Evolutionary conservation across 2,113 vertebrate species (phyloP), one percentile per base, ranked within the genome.

Genomic region (Trinectes maculatus): DNA sequence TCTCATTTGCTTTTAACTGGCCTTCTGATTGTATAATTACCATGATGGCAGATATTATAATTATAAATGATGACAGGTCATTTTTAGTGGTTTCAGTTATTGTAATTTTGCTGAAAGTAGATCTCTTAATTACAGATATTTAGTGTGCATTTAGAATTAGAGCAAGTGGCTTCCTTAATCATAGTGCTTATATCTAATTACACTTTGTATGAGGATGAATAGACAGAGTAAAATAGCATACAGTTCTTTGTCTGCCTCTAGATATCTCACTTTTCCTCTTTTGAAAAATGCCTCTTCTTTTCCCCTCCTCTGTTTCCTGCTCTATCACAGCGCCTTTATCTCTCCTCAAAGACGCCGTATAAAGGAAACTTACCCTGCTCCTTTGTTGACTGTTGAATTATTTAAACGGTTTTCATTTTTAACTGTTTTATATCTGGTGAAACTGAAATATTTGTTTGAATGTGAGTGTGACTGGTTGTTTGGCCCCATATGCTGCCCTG

Each of bases 11-110:
- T 78, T 74, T 60, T 71, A 80, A 85, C 69, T 48, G 39, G 42
- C 59, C 77, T 36, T 78, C 68, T 84, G 83, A 87, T 85, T 83
- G 59, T 58, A 77, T 85, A 84, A 89, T 88, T 74, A 79, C 44
- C 25, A 24, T 36, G 57, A 69, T 80, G 57, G 58, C 47, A 25
- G 68, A 80, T 52, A 55, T 76, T 46, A 48, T 87, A 76, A 83
- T 89, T 82, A 76, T 60, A 61, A 77, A 71, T 65, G 63, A 83
- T 76, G 52, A 80, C 80, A 77, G 85, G 78, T 84, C 77, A 67
- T 85, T 85, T 78, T 53, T 54, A 64, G 78, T 78, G 73, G 51
- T 83, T 80, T 83, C 77, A 76, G 64, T 80, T 85, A 63, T 64
- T 82, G 25, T 79, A 85, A 85, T 85, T 71, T 79, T 42, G 55